Percentiles rank a stretch among this genome's conserved stretches.
phyloP scores from a whole-genome alignment of 2,797 vertebrate species.

The Melanotaenia pygmaea region DNA sequence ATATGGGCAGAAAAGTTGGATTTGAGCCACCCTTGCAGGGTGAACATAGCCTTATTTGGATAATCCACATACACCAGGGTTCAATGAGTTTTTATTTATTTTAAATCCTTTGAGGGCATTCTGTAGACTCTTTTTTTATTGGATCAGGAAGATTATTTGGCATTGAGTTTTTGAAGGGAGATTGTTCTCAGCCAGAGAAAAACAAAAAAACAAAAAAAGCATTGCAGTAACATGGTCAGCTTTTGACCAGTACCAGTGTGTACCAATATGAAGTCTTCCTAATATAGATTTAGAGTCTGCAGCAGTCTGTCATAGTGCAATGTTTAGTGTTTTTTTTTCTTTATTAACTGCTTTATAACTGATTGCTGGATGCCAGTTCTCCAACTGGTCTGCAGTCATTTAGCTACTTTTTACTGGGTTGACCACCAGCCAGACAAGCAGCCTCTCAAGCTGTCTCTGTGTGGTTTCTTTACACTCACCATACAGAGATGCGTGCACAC shows the following conservation, averaged over 20 bases:
- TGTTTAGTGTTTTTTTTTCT: neutral
- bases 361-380: constrained; percentile 25
- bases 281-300: constrained; percentile 14
- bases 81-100: neutral
- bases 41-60: neutral
- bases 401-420: constrained; percentile 24
- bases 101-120: neutral
- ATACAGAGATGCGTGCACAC: constrained; percentile 4
- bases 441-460: constrained; percentile 23
- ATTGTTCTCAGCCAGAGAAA: neutral
- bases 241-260: neutral
- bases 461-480: constrained; percentile 10
- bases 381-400: constrained; percentile 19
- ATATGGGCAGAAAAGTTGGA: neutral
- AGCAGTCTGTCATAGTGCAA: neutral
- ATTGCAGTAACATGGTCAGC: constrained; percentile 8
- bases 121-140: constrained; percentile 4
- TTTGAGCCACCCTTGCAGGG: neutral
- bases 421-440: constrained; percentile 25
- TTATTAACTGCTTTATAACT: constrained; percentile 13
- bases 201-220: neutral
- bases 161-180: constrained; percentile 13
- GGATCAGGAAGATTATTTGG: constrained; percentile 18
- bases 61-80: neutral
- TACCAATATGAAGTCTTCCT: neutral